phyloP scores from a whole-genome alignment of 2,113 vertebrate genomes.

The Eclectus roratus region DNA sequence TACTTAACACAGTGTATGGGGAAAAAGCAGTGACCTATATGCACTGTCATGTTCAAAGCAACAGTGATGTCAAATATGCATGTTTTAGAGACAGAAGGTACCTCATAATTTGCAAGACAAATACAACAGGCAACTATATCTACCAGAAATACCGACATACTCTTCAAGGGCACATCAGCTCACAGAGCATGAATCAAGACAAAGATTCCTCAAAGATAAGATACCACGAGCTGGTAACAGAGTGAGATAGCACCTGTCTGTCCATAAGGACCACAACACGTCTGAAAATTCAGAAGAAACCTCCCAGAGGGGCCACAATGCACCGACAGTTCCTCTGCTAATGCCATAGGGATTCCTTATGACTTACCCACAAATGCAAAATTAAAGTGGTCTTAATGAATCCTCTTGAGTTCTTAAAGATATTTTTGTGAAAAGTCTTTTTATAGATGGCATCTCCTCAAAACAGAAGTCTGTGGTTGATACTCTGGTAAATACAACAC shows the following conservation, averaged over 20 bases:
- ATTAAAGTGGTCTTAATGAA: not conserved
- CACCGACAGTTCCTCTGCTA: not conserved
- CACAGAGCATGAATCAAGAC: not conserved
- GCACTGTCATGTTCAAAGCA: not conserved
- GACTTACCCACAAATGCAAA: not conserved
- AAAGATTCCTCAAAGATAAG: not conserved
- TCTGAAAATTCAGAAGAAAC: not conserved
- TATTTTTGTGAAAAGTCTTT: not conserved
- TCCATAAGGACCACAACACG: accelerated
- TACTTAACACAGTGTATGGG: not conserved
- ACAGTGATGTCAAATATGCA: not conserved
- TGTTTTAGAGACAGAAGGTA: not conserved
- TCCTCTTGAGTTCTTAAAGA: not conserved
- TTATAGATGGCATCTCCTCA: not conserved
- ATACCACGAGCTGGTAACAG: accelerated
- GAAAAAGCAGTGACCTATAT: not conserved
- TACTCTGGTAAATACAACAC: not conserved
- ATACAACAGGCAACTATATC: not conserved
- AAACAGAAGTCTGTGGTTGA: not conserved
- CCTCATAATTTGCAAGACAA: not conserved
- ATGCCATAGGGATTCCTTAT: not conserved
- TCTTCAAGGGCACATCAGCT: not conserved
- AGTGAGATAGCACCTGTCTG: not conserved
- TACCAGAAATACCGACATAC: not conserved
- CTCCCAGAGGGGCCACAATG: not conserved